Base-by-base conservation (phyloP, 2,888 invertebrate species). In the Aproaerema taeniolella region DNA sequence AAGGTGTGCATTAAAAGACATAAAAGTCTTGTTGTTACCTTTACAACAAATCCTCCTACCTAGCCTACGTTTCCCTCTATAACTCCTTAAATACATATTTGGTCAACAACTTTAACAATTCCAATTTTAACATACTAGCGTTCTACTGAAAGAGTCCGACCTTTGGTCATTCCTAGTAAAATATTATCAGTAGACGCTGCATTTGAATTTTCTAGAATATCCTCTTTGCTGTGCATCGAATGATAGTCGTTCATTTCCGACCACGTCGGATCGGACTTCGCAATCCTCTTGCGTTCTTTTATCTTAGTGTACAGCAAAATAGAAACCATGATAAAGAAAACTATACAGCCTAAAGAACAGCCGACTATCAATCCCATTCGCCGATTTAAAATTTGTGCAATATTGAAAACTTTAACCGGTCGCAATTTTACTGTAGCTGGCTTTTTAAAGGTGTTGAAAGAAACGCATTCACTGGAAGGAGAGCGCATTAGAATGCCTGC, bases 111-210 rank as follows among this genome's bases (percentile, higher is more conserved):
- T n/a, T n/a, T n/a, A n/a, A n/a, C n/a, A n/a, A n/a, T n/a, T n/a
- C n/a, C n/a, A n/a, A n/a, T n/a, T n/a, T n/a, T n/a, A n/a, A n/a
- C n/a, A n/a, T n/a, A n/a, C n/a, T 15, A 35, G 16, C 65, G 68
- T 47, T 74, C 72, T 62, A 75, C 52, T 37, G 72, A 77, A 47
- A 54, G 53, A 58, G 69, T 76, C 48, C 73, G 69, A 65, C 60
- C 77, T 61, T 82, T 85, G 52, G 72, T 55, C 74, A 80, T 81
- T 55, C 86, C 85, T 61, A 85, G 61, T 53, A 86, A 70, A 63
- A 86, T 86, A 53, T 86, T 86, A 67, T 86, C 86, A 16, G 86
- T 85, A 32, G 86, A 86, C 51, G 82, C 82, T 29, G 81, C 76
- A 9, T 67, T 85, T 15, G 82, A 82, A 56, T 73, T 67, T 53